Percentiles rank a stretch among this genome's conserved stretches.
These are phyloP conservation scores for Cydia fagiglandana DNA, from an alignment of 1,140 invertebrate genomes.

Conservation along the genomic window DNA sequence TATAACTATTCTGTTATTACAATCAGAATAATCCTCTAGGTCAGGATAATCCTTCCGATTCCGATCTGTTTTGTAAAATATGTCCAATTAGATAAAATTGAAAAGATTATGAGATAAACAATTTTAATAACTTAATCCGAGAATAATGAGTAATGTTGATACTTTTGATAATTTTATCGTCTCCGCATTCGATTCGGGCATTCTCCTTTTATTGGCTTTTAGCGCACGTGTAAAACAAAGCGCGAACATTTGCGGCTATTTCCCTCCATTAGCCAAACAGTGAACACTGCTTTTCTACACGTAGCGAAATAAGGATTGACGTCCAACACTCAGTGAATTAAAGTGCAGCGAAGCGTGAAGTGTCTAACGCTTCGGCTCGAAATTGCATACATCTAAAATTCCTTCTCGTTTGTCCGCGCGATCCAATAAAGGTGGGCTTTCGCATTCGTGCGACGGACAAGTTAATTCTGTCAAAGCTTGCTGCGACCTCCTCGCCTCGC, in stretches of 20 bases:
- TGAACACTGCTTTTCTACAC: neutral
- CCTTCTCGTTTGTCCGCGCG: conserved; percentile 43
- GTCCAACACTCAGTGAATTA: conserved; percentile 17
- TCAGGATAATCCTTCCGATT: too few relatives aligned
- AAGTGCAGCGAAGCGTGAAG: conserved; percentile 2
- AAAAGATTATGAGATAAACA: too few relatives aligned
- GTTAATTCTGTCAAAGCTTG: conserved; percentile 78
- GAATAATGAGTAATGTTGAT: too few relatives aligned
- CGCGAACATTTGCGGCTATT: conserved; percentile 1
- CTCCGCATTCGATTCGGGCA: too few relatives aligned
- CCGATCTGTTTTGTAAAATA: too few relatives aligned
- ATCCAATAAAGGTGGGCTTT: conserved; percentile 69
- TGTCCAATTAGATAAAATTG: too few relatives aligned
- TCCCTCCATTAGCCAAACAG: neutral
- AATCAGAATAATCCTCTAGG: too few relatives aligned
- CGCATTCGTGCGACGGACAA: conserved; percentile 65
- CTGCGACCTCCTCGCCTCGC: conserved; percentile 71
- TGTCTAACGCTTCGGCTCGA: conserved; percentile 20
- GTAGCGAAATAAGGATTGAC: conserved; percentile 4
- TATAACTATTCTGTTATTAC: too few relatives aligned
- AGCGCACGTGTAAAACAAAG: neutral
- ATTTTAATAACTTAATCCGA: too few relatives aligned
- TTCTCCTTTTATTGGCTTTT: neutral
- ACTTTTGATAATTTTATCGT: too few relatives aligned
- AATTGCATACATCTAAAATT: conserved; percentile 43